Base-by-base conservation (phyloP, 2,797 vertebrate species). In the Pempheris klunzingeri region DNA sequence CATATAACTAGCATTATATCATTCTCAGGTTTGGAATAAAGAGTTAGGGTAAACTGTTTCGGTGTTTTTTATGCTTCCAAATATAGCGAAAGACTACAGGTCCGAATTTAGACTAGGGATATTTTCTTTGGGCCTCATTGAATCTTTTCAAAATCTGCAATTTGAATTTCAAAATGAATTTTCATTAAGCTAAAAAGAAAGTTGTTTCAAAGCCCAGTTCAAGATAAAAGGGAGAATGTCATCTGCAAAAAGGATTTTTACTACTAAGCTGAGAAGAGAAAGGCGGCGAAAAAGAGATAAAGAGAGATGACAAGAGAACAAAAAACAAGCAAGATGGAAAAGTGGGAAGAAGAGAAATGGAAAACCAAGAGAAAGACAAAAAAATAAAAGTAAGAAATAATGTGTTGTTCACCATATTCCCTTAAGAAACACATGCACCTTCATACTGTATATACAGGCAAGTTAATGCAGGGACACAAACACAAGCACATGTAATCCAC, bases 401-500 rank as follows among this genome's bases (percentile, higher is more conserved):
- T n/a, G n/a, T n/a, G n/a, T n/a, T n/a, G n/a, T n/a, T n/a, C n/a
- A n/a, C n/a, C n/a, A n/a, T n/a, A n/a, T 60, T 44, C 14, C 10
- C 54, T 2, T 55, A 49, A 20, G 46, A 61, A 24, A 36, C 61
- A 74, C 11, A 24, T 1, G 4, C 4, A 17, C 44, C 39, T 24
- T 32, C 10, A 26, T 15, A 22, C 20, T n/a, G 32, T 18, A 0
- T 20, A 14, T n/a, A 24, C 9, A 24, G 7, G 7, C 39, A 47
- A 3, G 30, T 17, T 6, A 38, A 24, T 13, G 15, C 55, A 60
- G 4, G 44, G 9, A 44, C 14, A n/a, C 30, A 65, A 24, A 67
- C 59, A 64, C 65, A 59, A 55, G 50, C 38, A 39, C 30, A 57
- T 74, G 57, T 80, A 86, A 87, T 87, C 78, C 78, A 68, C 86